These are phyloP conservation scores for Sardinella longiceps DNA, from an alignment of 2,797 vertebrate genomes.

Conservation along the genomic window DNA sequence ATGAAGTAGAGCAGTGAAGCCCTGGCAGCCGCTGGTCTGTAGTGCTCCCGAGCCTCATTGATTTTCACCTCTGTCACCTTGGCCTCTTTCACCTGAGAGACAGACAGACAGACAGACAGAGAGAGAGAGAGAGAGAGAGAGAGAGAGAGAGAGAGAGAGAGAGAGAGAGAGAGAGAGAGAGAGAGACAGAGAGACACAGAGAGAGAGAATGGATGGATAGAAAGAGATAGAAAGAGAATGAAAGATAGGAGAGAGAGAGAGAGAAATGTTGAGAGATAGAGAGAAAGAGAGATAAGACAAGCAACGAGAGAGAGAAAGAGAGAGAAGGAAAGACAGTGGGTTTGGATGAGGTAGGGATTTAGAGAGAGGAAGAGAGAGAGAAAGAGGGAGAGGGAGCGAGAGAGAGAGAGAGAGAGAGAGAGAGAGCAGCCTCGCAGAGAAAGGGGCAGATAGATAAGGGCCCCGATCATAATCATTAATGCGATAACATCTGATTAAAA, in stretches of 20 bases:
- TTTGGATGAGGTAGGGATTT: neutral
- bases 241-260: neutral
- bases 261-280: neutral
- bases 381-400: neutral
- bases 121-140: neutral
- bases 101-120: neutral
- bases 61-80: conserved; percentile 88
- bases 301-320: neutral
- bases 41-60: conserved; percentile 91
- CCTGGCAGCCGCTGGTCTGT: conserved; percentile 81
- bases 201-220: neutral
- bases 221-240: neutral
- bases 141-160: neutral
- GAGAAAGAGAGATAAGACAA: neutral
- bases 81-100: conserved; percentile 86
- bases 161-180: neutral
- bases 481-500: conserved; percentile 22
- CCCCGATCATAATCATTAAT: conserved; percentile 5
- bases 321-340: neutral
- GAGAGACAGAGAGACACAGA: neutral
- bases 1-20: conserved; percentile 95
- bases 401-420: neutral
- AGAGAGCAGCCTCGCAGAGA: neutral
- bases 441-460: neutral
- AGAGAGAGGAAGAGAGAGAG: neutral